A percentile compares a stretch with the other conserved stretches of the same genome.
phyloP scores from a whole-genome alignment of 1,140 invertebrate genomes.

The Eurosta solidaginis region DNA sequence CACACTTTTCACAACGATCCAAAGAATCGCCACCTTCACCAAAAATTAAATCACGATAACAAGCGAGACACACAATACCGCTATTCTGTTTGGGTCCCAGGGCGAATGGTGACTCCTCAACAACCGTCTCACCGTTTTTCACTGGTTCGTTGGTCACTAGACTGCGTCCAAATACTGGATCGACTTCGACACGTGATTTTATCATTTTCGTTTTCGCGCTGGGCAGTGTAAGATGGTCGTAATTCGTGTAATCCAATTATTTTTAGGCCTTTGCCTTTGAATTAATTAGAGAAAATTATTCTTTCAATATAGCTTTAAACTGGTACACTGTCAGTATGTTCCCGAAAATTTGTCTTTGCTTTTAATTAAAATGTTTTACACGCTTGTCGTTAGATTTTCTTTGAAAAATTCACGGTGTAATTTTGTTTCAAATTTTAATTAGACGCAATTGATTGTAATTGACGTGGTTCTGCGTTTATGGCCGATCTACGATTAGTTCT shows the following conservation, averaged over 20 bases:
- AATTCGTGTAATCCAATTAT: constrained; percentile 35
- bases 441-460: not conserved
- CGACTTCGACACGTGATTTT: constrained; percentile 49
- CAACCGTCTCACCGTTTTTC: constrained; percentile 71
- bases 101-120: constrained; percentile 73
- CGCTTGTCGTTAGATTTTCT: not conserved
- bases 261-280: constrained; percentile 14
- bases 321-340: not conserved
- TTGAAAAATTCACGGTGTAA: not conserved
- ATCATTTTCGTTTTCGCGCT: constrained; percentile 40
- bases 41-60: constrained; percentile 66
- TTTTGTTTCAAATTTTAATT: not conserved
- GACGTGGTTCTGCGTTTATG: not conserved
- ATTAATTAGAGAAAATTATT: too few relatives aligned
- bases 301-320: not conserved
- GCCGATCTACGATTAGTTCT: not conserved
- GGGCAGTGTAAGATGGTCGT: not conserved
- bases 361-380: not conserved
- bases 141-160: constrained; percentile 69
- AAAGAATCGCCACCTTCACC: constrained; percentile 60
- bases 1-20: constrained; percentile 69
- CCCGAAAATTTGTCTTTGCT: not conserved
- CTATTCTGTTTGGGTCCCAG: constrained; percentile 75
- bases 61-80: constrained; percentile 74
- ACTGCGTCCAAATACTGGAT: constrained; percentile 69